Evolutionary conservation across 2,888 invertebrate species (phyloP), one percentile per base, ranked within the genome.

Genomic region (Agonum fuliginosum): DNA sequence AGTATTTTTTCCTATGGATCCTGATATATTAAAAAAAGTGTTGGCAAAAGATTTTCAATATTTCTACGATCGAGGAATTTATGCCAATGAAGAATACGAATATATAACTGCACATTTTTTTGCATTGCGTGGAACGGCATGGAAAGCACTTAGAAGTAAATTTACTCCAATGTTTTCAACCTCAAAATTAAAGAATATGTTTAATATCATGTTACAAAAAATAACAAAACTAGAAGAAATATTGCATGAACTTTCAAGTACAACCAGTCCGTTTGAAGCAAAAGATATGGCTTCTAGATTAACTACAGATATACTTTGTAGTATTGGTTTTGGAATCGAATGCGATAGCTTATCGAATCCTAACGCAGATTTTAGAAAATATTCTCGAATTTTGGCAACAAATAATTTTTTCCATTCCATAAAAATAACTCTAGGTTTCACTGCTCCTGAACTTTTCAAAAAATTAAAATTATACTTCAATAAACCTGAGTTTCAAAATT

Each of bases 261-360:
- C 27, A 69, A 1, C 78, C 78, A 27, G 34, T 82, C 24, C 19
- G 46, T 19, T 19, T 46, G 0, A 46, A 46, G 30, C 4, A 0
- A 86, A 85, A 80, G 86, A 87, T 43, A 62, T 87, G 3, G 83
- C 85, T 20, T 85, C 86, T 0, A 84, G 86, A 2, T 88, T 84
- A 78, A 87, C 88, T 1, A 87, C 87, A 19, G 88, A 89, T 80
- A 87, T 88, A 0, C 88, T 89, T 43, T 88, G 88, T 0, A 84
- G 83, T 0, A 87, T 88, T 80, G 88, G 87, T 6, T 89, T 89
- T 80, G 89, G 89, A 0, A 83, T 89, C 3, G 86, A 88, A 8
- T 22, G n/a, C 22, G 22, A 51, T 22, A 22, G 51, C 12, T 22
- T 51, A 19, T 6, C 5, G 2, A 81, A 88, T 81, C 85, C 86